phyloP scores from a whole-genome alignment of 2,797 vertebrate species.

The Petrocephalus schoutedeni region DNA sequence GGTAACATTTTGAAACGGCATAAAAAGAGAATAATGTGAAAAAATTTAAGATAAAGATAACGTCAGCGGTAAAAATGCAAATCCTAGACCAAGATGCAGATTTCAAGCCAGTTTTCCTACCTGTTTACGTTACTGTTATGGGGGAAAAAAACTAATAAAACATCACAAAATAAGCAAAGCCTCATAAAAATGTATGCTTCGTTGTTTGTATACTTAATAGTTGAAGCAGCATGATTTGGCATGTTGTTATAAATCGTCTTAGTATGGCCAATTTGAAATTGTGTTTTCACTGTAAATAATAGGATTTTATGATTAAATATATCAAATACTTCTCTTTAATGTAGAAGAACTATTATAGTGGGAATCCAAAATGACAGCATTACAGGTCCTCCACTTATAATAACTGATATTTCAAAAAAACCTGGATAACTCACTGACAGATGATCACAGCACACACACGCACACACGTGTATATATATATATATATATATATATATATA shows the following conservation, averaged over 20 bases:
- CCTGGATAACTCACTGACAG: slow-evolving; percentile 17
- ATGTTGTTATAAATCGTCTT: not conserved
- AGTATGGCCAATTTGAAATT: not conserved
- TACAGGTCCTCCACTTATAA: slow-evolving; percentile 39
- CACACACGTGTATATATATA: too few relatives aligned
- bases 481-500: too few relatives aligned
- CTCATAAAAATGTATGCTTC: not conserved
- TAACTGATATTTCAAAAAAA: slow-evolving; percentile 34
- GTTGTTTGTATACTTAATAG: not conserved
- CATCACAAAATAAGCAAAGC: not conserved
- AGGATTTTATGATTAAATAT: not conserved
- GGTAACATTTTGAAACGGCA: not conserved
- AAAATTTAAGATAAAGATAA: not conserved
- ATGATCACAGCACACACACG: slow-evolving; percentile 1
- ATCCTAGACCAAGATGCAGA: not conserved
- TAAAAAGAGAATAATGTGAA: not conserved
- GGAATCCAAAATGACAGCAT: slow-evolving; percentile 36
- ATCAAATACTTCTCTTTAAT: not conserved
- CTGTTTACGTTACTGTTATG: not conserved
- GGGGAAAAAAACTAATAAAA: not conserved
- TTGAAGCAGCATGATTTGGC: not conserved
- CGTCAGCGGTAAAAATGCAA: not conserved
- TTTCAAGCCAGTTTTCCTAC: not conserved
- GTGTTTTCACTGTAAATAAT: not conserved
- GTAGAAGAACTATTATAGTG: not conserved